phyloP scores from a whole-genome alignment of 2,797 vertebrate genomes.

The Aselliscus stoliczkanus region DNA sequence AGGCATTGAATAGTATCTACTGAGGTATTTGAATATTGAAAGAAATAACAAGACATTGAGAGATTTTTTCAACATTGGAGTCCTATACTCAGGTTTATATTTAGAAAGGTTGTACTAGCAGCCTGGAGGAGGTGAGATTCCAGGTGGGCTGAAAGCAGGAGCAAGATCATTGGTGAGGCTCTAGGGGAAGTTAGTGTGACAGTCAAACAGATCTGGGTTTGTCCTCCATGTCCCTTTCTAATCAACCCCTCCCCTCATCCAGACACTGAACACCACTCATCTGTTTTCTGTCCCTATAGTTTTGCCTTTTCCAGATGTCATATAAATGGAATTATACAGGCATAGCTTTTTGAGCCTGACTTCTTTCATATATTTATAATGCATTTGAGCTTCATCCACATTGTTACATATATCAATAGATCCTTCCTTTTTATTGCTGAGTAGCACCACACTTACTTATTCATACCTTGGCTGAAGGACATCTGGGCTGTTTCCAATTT shows the following conservation, averaged over 20 bases:
- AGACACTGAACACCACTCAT: too few relatives aligned
- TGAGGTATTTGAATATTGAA: neutral
- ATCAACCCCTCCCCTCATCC: neutral
- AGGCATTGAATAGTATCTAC: neutral
- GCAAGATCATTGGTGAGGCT: neutral
- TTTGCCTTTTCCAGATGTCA: neutral
- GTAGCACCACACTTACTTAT: neutral
- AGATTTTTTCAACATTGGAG: neutral
- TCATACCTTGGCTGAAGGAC: slow-evolving; percentile 27
- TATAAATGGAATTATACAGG: neutral
- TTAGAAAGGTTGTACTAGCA: neutral
- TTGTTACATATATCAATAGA: neutral
- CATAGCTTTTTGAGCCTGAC: neutral
- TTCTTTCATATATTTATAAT: neutral
- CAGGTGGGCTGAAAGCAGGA: neutral
- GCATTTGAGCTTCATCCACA: neutral
- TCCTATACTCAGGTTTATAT: neutral
- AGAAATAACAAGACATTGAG: neutral
- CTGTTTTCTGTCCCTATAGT: neutral
- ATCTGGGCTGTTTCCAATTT: slow-evolving; percentile 6
- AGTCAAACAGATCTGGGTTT: too few relatives aligned
- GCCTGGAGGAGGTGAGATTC: neutral
- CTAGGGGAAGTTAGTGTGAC: neutral
- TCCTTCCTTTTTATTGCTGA: neutral
- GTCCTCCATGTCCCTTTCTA: neutral